phyloP scores from a whole-genome alignment of 2,797 vertebrate species.

The Argya squamiceps region DNA sequence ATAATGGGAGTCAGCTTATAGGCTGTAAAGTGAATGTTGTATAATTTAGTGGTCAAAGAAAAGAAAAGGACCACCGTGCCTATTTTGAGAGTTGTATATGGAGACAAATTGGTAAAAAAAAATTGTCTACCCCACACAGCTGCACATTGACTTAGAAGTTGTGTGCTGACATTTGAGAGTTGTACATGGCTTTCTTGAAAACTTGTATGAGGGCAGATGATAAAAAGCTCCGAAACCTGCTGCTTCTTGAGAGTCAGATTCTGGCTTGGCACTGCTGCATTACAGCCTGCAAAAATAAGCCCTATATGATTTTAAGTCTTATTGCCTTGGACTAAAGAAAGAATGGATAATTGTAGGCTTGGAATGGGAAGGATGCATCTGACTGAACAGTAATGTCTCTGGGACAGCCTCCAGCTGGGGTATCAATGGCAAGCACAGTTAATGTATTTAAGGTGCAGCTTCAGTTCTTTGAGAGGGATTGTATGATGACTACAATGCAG shows the following conservation, averaged over 20 bases:
- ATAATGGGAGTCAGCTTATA: neutral
- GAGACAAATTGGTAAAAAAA: neutral
- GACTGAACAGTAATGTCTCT: neutral
- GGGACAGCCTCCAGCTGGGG: neutral
- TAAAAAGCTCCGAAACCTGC: neutral
- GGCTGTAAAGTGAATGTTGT: neutral
- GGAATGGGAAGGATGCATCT: neutral
- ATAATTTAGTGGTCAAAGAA: neutral
- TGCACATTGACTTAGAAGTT: neutral
- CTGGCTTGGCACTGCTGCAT: neutral
- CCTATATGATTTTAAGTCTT: neutral
- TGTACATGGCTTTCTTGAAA: neutral
- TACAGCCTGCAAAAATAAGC: neutral
- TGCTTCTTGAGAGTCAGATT: neutral
- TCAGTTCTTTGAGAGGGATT: neutral
- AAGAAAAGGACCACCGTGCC: neutral
- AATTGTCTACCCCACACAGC: neutral
- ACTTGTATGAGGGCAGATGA: neutral
- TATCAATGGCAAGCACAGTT: neutral
- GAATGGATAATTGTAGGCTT: neutral
- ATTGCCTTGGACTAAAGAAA: neutral
- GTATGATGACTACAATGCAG: neutral
- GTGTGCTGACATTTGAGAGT: neutral
- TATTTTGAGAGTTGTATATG: neutral
- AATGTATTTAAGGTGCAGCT: neutral